Conservation (phyloP, 2,888 invertebrate species). For the Yponomeuta evonymella region DNA sequence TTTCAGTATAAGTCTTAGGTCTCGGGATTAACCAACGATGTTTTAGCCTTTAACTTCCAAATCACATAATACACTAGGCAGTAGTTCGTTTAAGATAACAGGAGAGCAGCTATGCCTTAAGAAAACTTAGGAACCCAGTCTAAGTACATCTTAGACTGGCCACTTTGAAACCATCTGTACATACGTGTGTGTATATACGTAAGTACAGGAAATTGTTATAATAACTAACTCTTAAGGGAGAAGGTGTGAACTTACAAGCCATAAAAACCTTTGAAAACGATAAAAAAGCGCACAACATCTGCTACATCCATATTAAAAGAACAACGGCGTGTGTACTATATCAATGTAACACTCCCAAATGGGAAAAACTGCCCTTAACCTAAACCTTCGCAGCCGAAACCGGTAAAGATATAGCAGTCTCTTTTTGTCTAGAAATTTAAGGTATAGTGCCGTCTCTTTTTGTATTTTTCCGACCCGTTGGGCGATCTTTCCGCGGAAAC, state of each 20-base stretch:
- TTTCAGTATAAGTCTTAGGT: no score
- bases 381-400: slow-evolving; percentile 27
- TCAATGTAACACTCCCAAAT: slow-evolving; percentile 45
- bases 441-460: slow-evolving; percentile 26
- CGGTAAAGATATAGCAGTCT: slow-evolving; percentile 26
- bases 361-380: slow-evolving; percentile 31
- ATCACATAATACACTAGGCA: no score
- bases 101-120: no score
- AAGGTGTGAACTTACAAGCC: not conserved
- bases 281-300: not conserved
- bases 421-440: slow-evolving; percentile 22
- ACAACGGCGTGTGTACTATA: slow-evolving; percentile 40
- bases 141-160: no score
- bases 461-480: slow-evolving; percentile 52
- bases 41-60: no score
- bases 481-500: slow-evolving; percentile 28
- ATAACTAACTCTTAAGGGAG: not conserved
- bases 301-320: slow-evolving; percentile 16
- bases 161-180: no score
- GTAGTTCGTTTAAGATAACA: no score
- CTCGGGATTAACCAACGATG: no score
- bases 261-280: not conserved
- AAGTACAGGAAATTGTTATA: no score
- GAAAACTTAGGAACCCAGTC: no score
- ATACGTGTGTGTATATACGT: no score